These are phyloP conservation scores for Excalfactoria chinensis DNA, from an alignment of 2,113 vertebrate species.

Conservation along the genomic window DNA sequence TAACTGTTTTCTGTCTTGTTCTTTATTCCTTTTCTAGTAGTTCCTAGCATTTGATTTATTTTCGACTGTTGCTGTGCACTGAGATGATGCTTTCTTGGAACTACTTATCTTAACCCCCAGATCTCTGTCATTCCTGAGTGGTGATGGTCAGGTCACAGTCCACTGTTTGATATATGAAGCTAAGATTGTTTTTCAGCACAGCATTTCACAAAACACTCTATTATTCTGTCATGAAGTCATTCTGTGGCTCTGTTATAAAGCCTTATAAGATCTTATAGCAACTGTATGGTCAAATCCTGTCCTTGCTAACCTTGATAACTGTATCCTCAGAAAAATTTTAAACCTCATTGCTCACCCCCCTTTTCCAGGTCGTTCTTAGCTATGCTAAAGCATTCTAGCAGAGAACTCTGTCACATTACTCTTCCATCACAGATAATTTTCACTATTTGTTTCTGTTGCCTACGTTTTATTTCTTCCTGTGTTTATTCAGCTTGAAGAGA, in stretches of 20 bases:
- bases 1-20: neutral
- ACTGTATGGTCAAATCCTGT: neutral
- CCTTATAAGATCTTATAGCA: neutral
- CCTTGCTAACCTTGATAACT: neutral
- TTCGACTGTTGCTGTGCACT: neutral
- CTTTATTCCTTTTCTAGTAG: neutral
- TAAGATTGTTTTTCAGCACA: conserved; percentile 14
- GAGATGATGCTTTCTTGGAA: conserved; percentile 14
- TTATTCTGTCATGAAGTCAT: neutral
- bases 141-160: conserved; percentile 19
- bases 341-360: neutral
- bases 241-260: neutral
- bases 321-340: neutral
- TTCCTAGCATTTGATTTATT: neutral
- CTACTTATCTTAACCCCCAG: conserved; percentile 18
- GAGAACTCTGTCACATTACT: neutral
- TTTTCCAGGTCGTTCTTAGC: neutral
- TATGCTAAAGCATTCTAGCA: neutral
- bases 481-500: neutral
- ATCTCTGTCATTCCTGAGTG: neutral
- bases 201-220: neutral
- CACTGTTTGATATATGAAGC: conserved; percentile 6
- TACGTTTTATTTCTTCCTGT: neutral
- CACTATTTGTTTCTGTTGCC: neutral
- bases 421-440: neutral